Evolutionary conservation across 2,113 vertebrate genomes (phyloP).

Genomic region (Arenaria interpres): DNA sequence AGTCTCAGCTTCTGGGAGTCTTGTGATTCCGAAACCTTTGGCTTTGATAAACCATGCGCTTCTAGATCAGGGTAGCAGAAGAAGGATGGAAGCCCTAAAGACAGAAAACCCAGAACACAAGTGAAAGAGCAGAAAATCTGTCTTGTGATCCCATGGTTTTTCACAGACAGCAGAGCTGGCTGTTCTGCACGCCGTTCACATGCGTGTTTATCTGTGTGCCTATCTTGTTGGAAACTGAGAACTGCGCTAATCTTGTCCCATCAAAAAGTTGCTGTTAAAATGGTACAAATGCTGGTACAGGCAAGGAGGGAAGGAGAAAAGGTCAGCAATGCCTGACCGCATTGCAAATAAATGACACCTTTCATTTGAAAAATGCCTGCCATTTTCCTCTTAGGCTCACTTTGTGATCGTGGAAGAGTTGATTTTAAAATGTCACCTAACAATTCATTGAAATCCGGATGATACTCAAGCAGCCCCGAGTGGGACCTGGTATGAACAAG

Average conservation of each 20-base stretch:
- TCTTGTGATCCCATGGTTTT: background rate
- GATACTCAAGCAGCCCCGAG: background rate
- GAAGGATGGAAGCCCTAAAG: background rate
- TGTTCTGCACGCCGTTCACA: background rate
- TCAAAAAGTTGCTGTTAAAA: background rate
- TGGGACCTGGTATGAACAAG: background rate
- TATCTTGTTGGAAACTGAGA: background rate
- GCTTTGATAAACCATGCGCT: background rate
- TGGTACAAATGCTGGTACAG: background rate
- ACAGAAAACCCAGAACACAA: background rate
- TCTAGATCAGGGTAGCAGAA: background rate
- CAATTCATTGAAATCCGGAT: background rate
- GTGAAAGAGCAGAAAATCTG: background rate
- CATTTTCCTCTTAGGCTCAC: background rate
- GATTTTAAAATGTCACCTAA: background rate
- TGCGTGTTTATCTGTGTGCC: background rate
- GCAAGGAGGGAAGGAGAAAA: background rate
- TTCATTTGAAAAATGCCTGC: background rate
- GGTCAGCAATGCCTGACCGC: background rate
- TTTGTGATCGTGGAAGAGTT: background rate
- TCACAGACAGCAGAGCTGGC: background rate
- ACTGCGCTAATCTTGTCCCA: background rate
- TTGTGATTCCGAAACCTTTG: background rate
- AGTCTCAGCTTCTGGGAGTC: background rate
- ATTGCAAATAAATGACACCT: background rate